These are phyloP conservation scores for Deilephila elpenor DNA, from an alignment of 2,888 invertebrate species.

Conservation along the genomic window DNA sequence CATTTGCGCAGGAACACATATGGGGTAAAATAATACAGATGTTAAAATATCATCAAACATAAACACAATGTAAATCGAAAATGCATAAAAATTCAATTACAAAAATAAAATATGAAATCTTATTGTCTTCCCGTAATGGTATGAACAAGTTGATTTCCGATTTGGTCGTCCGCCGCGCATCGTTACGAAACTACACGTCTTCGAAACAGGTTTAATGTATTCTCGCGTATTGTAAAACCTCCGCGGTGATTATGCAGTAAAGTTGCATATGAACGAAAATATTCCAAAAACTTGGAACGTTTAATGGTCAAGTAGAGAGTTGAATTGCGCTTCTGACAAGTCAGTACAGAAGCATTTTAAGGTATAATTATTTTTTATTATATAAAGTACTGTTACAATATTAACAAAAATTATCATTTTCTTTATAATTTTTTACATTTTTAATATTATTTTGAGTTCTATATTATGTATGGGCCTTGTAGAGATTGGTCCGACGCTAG, in stretches of 20 bases:
- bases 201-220: conserved; percentile 13
- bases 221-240: conserved; percentile 4
- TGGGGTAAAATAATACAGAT: too few relatives aligned
- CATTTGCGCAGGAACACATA: neutral
- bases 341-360: too few relatives aligned
- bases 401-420: too few relatives aligned
- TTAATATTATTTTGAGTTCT: too few relatives aligned
- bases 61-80: neutral
- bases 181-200: conserved; percentile 1
- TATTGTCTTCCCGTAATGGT: neutral
- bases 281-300: neutral
- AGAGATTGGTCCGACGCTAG: too few relatives aligned
- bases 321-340: neutral
- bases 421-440: too few relatives aligned
- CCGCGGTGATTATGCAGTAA: neutral
- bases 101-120: neutral
- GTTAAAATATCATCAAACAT: neutral
- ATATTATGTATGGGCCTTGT: too few relatives aligned
- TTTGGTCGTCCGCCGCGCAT: neutral
- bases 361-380: too few relatives aligned
- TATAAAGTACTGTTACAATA: too few relatives aligned
- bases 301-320: neutral
- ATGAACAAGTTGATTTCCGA: neutral
- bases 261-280: conserved; percentile 8
- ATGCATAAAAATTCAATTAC: neutral